These are phyloP conservation scores for Ernsta delagoae DNA, from an alignment of 2,888 invertebrate genomes.

Conservation along the genomic window DNA sequence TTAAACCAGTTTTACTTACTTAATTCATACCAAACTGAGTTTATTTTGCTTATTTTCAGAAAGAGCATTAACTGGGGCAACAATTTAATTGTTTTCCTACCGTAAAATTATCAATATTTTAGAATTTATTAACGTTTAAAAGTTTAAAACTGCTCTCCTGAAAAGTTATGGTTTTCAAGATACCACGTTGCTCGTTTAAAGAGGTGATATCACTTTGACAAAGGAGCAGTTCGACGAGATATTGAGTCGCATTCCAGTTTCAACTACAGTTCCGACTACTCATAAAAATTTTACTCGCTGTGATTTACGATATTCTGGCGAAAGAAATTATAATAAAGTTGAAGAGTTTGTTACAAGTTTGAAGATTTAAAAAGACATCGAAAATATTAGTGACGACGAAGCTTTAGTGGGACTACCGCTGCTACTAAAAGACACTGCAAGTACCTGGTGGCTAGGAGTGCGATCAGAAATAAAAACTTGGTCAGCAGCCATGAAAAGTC, in stretches of 20 bases:
- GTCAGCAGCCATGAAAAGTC: constrained; percentile 2
- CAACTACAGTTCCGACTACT: neutral
- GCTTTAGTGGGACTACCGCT: neutral
- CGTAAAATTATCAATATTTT: too few species aligned
- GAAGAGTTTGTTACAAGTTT: constrained; percentile 12
- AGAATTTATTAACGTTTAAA: too few species aligned
- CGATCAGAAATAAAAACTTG: constrained; percentile 8
- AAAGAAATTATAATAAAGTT: constrained; percentile 5
- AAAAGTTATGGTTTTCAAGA: too few species aligned
- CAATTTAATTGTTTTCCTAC: too few species aligned
- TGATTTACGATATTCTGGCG: neutral
- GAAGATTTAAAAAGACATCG: constrained; percentile 8
- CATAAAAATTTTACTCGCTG: constrained; percentile 13
- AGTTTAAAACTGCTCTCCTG: too few species aligned
- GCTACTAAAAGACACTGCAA: neutral
- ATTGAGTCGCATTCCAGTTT: neutral
- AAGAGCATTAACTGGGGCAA: too few species aligned
- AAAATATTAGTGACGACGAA: neutral
- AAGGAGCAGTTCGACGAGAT: neutral
- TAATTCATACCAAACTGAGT: too few species aligned
- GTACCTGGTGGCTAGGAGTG: constrained; percentile 15
- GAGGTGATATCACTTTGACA: neutral
- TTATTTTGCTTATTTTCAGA: too few species aligned
- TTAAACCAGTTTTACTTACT: too few species aligned
- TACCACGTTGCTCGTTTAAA: too few species aligned